Evolutionary conservation across 1,140 invertebrate species (phyloP).

Genomic region (Calycopis cecrops): DNA sequence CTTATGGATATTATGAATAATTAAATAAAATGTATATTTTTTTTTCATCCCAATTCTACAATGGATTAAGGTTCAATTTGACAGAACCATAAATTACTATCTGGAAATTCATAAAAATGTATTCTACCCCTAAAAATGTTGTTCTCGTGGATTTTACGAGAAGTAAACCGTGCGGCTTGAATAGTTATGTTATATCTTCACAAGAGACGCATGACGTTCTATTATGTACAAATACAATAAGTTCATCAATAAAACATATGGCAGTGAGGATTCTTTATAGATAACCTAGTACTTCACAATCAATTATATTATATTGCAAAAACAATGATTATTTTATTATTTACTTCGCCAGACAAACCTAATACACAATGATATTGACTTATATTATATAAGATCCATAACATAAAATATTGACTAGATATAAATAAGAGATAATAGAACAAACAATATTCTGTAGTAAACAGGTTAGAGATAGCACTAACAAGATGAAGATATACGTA

Average conservation of each 20-base stretch:
- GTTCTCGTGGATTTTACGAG: no score
- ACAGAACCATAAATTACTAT: no score
- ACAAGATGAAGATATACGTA: conserved; percentile 4
- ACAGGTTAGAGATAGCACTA: not conserved
- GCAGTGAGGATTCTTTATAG: not conserved
- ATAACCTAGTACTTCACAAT: not conserved
- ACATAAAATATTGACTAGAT: conserved; percentile 1
- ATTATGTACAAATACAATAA: no score
- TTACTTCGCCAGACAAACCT: not conserved
- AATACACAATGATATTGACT: not conserved
- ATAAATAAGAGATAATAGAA: not conserved
- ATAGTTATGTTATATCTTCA: no score
- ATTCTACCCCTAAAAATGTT: no score
- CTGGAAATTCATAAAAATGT: no score
- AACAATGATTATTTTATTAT: not conserved
- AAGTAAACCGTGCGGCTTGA: no score
- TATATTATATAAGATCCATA: not conserved
- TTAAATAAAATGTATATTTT: no score
- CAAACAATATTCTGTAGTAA: not conserved
- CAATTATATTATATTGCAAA: not conserved
- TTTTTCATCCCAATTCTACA: no score
- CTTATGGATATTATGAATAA: no score
- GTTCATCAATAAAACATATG: no score
- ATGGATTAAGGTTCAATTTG: no score
- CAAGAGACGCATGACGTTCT: not conserved